Conservation (phyloP, 2,888 invertebrate species). For the Frankliniella intonsa region DNA sequence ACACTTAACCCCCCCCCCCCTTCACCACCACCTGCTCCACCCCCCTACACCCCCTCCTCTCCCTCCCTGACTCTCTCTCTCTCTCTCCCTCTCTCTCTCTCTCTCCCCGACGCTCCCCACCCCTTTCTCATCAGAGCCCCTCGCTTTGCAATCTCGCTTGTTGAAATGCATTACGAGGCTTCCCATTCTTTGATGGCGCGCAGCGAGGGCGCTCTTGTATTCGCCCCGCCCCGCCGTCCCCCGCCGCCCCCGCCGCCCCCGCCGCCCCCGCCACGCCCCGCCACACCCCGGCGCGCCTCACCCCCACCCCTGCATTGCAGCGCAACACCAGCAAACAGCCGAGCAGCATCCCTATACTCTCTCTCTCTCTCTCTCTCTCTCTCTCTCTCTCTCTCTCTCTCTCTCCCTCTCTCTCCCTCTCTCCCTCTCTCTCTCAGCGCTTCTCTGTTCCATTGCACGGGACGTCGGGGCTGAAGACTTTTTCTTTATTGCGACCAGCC, state of each 20-base stretch:
- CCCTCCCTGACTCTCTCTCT: too few relatives aligned
- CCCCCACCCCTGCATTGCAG: too few relatives aligned
- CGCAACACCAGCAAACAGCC: too few relatives aligned
- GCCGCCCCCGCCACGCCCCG: background rate
- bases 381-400: slow-evolving; percentile 1
- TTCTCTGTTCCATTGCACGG: too few relatives aligned
- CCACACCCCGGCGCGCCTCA: background rate
- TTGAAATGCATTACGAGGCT: slow-evolving; percentile 4
- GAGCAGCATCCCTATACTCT: background rate
- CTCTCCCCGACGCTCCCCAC: background rate
- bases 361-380: background rate
- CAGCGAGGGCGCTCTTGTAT: background rate
- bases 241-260: background rate
- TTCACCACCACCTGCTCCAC: background rate
- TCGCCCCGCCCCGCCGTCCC: background rate
- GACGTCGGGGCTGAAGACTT: too few relatives aligned
- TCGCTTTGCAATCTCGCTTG: background rate
- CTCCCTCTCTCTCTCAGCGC: too few relatives aligned
- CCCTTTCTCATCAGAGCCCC: background rate
- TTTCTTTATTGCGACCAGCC: too few relatives aligned
- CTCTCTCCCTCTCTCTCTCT: background rate
- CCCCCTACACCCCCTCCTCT: background rate
- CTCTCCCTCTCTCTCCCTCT: background rate
- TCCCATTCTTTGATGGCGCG: background rate
- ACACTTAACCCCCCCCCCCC: too few relatives aligned